phyloP scores from a whole-genome alignment of 2,797 vertebrate genomes.

The Thunnus albacares region DNA sequence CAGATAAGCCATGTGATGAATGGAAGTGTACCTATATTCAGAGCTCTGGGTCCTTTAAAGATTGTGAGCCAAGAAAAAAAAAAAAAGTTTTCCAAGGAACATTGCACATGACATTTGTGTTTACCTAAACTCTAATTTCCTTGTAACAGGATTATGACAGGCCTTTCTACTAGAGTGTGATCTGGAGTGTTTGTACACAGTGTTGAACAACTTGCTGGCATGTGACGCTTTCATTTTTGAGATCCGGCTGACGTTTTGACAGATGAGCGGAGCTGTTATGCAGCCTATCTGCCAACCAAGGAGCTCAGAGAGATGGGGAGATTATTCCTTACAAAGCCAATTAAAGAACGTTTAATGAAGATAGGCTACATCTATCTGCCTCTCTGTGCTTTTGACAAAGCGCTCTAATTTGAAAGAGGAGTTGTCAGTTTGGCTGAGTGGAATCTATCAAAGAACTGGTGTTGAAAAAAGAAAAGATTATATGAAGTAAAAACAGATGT shows the following conservation, averaged over 20 bases:
- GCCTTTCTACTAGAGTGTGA: slow-evolving; percentile 67
- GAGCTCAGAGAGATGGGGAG: slow-evolving; percentile 70
- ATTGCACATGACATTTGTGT: slow-evolving; percentile 73
- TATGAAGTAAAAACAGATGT: slow-evolving; percentile 27
- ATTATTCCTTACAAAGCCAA: slow-evolving; percentile 82
- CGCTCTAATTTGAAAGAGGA: slow-evolving; percentile 64
- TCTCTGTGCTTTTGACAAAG: slow-evolving; percentile 68
- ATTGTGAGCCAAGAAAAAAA: slow-evolving; percentile 51
- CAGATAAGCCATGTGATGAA: slow-evolving; percentile 68
- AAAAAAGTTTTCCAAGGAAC: slow-evolving; percentile 57
- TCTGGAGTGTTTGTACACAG: slow-evolving; percentile 80
- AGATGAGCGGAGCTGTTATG: slow-evolving; percentile 68
- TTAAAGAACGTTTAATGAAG: slow-evolving; percentile 83
- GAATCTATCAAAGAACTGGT: slow-evolving; percentile 46
- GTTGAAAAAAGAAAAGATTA: slow-evolving; percentile 57
- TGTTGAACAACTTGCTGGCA: slow-evolving; percentile 75
- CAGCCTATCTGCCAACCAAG: slow-evolving; percentile 68
- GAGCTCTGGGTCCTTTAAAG: slow-evolving; percentile 66
- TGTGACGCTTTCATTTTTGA: slow-evolving; percentile 74
- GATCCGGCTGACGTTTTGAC: slow-evolving; percentile 81
- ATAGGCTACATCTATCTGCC: slow-evolving; percentile 63
- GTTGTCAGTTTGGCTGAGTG: slow-evolving; percentile 64
- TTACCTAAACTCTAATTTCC: slow-evolving; percentile 76
- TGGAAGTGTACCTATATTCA: slow-evolving; percentile 57
- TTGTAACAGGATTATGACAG: slow-evolving; percentile 72